phyloP scores from a whole-genome alignment of 2,113 vertebrate genomes.

The Chaetodon trifascialis region DNA sequence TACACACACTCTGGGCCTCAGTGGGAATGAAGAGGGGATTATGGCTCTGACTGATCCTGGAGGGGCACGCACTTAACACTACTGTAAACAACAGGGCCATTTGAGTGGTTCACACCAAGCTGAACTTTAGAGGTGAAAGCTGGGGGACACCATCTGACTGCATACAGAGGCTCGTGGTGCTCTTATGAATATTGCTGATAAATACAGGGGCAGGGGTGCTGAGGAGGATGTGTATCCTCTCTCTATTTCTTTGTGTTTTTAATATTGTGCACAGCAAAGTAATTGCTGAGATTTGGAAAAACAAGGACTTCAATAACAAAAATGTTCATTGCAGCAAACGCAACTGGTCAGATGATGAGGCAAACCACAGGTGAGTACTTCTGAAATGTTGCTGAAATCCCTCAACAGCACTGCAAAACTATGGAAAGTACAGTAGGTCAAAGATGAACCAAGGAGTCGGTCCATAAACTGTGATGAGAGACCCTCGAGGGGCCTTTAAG shows the following conservation, averaged over 20 bases:
- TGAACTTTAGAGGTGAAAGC: constrained; percentile 62
- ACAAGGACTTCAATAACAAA: not conserved
- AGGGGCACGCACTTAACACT: constrained; percentile 81
- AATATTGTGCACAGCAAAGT: not conserved
- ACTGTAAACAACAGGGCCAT: constrained; percentile 80
- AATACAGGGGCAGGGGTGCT: not conserved
- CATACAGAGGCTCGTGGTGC: not conserved
- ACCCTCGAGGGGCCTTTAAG: not conserved
- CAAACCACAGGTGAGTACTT: not conserved
- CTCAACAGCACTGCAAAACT: not conserved
- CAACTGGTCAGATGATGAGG: not conserved
- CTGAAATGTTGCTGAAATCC: not conserved
- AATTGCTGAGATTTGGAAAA: not conserved
- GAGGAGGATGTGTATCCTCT: too few species aligned
- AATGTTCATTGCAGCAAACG: not conserved
- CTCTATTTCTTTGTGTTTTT: not conserved
- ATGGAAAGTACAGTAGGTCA: not conserved
- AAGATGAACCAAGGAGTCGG: not conserved
- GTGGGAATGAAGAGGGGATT: constrained; percentile 83
- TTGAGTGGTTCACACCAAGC: constrained; percentile 66
- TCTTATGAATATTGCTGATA: not conserved
- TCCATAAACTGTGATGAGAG: not conserved
- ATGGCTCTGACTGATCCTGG: constrained; percentile 79
- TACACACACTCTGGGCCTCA: constrained; percentile 77
- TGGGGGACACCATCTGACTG: constrained; percentile 25